Evolutionary conservation across 2,888 invertebrate species (phyloP), one percentile per base, ranked within the genome.

Genomic region (Parasteatoda lunata): DNA sequence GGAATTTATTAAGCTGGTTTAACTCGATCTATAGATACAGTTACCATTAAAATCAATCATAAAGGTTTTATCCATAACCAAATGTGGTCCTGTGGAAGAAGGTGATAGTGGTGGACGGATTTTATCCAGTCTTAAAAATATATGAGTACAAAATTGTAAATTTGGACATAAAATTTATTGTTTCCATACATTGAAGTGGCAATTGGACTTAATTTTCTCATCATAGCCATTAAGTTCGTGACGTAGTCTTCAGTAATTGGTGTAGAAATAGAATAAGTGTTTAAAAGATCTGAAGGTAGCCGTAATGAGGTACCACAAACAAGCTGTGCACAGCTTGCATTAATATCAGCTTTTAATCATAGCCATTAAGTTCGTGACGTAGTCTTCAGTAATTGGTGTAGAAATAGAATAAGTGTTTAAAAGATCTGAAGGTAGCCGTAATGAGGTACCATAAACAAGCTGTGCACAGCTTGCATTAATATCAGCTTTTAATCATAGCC

Each of bases 401-500:
- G 49, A 11, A 68, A n/a, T 48, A 72, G 45, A 72, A 52, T 52
- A 3, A 3, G 15, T 13, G 13, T 13, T 4, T 0, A 76, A n/a
- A 65, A 65, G 66, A 66, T 76, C 76, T 64, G 65, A 64, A 64
- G 64, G 76, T 65, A 76, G 65, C 4, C 64, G 45, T 11, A 76
- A n/a, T 15, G 48, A 45, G n/a, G 76, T 76, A n/a, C 65, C 30
- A 30, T 30, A 30, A 30, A 30, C 30, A 30, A 30, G 30, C 30
- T 30, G 30, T 30, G 30, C 2, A 15, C 72, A 52, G 51, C 5
- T n/a, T 4, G 6, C 3, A 9, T 52, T 72, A 6, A 51, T 30
- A 15, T 72, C 72, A 3, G 13, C 52, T 52, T 72, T 72, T 7
- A 72, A 72, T 72, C 15, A 30, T 54, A 54, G 54, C 30, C 30